Conservation (phyloP, 2,888 invertebrate species). For the Cartodere bifasciata region DNA sequence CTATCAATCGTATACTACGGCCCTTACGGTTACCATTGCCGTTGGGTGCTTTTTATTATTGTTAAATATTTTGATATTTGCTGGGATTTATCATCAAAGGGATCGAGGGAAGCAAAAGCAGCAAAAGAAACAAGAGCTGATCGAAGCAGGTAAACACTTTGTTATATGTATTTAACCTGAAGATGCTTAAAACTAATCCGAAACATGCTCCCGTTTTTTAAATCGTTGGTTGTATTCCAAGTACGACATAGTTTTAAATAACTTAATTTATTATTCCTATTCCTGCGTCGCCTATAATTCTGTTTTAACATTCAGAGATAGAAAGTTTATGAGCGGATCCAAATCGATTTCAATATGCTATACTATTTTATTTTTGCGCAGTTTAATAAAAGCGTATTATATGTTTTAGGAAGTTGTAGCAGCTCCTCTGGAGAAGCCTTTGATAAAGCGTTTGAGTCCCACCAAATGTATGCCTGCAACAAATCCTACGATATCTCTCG, state of each 20-base stretch:
- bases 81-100: slow-evolving; percentile 77
- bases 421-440: slow-evolving; percentile 46
- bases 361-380: no score
- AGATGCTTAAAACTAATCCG: no score
- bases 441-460: slow-evolving; percentile 36
- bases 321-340: no score
- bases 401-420: slow-evolving; percentile 50
- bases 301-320: no score
- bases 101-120: slow-evolving; percentile 46
- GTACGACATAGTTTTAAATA: no score
- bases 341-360: no score
- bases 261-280: no score
- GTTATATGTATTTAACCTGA: no score
- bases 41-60: slow-evolving; percentile 73
- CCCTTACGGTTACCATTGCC: slow-evolving; percentile 75
- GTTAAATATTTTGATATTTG: slow-evolving; percentile 75
- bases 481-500: slow-evolving; percentile 39
- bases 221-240: no score
- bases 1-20: slow-evolving; percentile 81
- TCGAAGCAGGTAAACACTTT: slow-evolving; percentile 49
- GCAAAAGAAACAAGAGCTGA: slow-evolving; percentile 64
- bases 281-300: no score
- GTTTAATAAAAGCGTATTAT: no score
- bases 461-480: slow-evolving; percentile 26
- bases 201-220: no score